phyloP scores from a whole-genome alignment of 2,113 vertebrate species.

The Pyrgilauda ruficollis region DNA sequence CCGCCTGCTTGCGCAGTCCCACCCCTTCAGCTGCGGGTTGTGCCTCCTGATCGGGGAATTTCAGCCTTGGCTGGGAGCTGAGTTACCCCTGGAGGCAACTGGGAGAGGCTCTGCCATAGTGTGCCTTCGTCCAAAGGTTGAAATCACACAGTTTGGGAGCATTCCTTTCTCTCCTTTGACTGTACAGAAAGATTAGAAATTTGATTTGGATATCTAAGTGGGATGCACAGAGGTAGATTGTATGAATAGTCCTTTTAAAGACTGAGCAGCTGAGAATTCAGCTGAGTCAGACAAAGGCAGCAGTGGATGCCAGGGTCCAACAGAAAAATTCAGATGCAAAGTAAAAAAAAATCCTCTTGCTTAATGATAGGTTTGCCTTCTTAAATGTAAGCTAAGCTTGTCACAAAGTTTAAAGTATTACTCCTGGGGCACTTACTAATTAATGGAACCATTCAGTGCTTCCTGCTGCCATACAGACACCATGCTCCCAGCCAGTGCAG shows the following conservation, averaged over 20 bases:
- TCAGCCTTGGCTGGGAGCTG: background rate
- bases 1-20: background rate
- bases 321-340: background rate
- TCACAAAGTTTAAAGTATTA: background rate
- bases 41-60: accelerated
- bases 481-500: background rate
- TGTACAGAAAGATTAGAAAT: background rate
- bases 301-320: background rate
- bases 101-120: background rate
- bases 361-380: background rate
- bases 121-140: background rate
- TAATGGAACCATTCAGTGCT: background rate
- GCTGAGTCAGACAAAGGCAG: background rate
- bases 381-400: background rate
- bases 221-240: background rate
- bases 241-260: background rate
- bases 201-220: background rate
- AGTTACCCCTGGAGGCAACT: background rate
- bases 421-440: background rate
- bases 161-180: background rate
- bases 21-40: background rate
- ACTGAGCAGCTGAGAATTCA: background rate
- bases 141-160: background rate
- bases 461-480: background rate
- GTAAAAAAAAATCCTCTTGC: background rate